Conservation (phyloP, 1,140 invertebrate species). For the Gyrodactylus bullatarudis region DNA sequence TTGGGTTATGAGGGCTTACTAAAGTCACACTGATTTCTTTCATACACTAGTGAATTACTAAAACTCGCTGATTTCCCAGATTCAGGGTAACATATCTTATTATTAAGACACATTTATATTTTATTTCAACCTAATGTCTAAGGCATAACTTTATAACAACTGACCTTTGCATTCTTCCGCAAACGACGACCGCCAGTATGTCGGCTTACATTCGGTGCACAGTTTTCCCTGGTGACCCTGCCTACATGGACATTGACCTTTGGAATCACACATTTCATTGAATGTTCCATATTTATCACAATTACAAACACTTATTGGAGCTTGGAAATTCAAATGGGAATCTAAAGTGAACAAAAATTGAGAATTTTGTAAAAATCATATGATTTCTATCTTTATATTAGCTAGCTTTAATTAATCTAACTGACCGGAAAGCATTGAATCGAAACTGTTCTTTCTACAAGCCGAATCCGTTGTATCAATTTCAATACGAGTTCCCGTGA, state of each 20-base stretch:
- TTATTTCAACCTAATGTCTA: no score
- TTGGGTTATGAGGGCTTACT: no score
- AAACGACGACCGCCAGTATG: background rate
- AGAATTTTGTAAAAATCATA: background rate
- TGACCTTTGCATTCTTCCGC: background rate
- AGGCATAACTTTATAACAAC: no score
- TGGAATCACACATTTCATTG: background rate
- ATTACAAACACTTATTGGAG: background rate
- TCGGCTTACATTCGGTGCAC: background rate
- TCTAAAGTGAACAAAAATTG: background rate
- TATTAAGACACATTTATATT: no score
- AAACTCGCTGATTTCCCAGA: no score
- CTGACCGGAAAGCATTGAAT: background rate
- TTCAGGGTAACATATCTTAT: no score
- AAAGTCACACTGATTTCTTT: no score
- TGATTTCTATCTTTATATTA: background rate
- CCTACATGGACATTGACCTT: background rate
- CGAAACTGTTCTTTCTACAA: background rate
- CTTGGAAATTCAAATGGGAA: background rate
- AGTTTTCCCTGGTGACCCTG: background rate
- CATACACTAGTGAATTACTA: no score
- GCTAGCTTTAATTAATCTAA: background rate
- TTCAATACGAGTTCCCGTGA: conserved; percentile 11
- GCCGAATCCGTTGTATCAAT: background rate
- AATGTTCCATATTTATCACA: background rate